Evolutionary conservation across 2,888 invertebrate genomes (phyloP).

Genomic region (Oscheius sp.): DNA sequence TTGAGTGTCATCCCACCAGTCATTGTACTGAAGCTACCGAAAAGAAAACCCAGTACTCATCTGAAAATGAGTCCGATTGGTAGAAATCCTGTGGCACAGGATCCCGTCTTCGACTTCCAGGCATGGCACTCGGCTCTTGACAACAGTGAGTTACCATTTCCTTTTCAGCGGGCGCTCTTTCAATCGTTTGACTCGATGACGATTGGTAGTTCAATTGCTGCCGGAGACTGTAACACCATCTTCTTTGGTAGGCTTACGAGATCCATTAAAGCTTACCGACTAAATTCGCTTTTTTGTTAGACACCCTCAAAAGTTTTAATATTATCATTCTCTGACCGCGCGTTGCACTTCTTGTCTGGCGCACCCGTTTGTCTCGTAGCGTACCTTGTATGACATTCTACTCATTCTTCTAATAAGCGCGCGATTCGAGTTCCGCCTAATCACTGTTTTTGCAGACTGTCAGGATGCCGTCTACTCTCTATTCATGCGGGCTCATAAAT

Average conservation of each 20-base stretch:
- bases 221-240: conserved; percentile 68
- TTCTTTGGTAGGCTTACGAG: conserved; percentile 61
- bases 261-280: too few relatives aligned
- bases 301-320: too few relatives aligned
- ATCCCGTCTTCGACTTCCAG: conserved; percentile 70
- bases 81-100: conserved; percentile 37
- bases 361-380: too few relatives aligned
- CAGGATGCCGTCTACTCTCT: conserved; percentile 73
- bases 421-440: background rate
- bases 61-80: conserved; percentile 43
- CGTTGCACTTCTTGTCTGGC: too few relatives aligned
- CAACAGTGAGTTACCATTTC: conserved; percentile 49
- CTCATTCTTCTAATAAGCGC: background rate
- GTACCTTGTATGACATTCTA: too few relatives aligned
- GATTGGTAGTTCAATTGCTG: conserved; percentile 48
- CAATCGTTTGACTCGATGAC: conserved; percentile 61
- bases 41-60: conserved; percentile 22
- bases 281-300: too few relatives aligned
- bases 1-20: conserved; percentile 36
- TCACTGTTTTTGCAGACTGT: conserved; percentile 64
- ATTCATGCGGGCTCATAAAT: conserved; percentile 99
- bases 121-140: conserved; percentile 67
- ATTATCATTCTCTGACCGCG: too few relatives aligned
- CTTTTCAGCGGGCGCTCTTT: conserved; percentile 56
- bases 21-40: conserved; percentile 52